Base-by-base conservation (phyloP, 2,888 invertebrate genomes). In the Ophion ventricosus region DNA sequence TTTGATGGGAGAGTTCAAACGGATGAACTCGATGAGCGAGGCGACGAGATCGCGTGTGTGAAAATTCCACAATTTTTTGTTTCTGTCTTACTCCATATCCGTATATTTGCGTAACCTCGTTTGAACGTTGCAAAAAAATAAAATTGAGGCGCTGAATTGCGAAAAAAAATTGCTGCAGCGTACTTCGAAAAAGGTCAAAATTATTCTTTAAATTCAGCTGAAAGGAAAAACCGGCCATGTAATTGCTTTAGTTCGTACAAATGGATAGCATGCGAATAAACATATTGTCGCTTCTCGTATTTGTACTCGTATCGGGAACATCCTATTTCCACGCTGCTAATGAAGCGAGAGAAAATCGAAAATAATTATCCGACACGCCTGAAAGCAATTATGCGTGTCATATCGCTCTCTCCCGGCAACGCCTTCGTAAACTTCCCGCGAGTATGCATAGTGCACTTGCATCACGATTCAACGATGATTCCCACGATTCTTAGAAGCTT, bases 401-500 rank as follows among this genome's bases (percentile, higher is more conserved):
- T 61, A 56, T 72, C 40, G 72, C 10, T 72, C 49, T 72, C 49
- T 17, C 49, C 25, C n/a, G 56, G 29, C 59, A 73, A 74, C 61
- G 57, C 35, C 74, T 78, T 83, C 23, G 66, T 61, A 59, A 70
- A 75, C 61, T 76, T 79, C 23, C 43, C 79, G 61, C 76, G 79
- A 66, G 40, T 63, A 77, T 25, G 59, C 40, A 81, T 25, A 66
- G 17, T 64, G 25, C 23, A 66, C 54, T 83, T 49, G 70, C 70
- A 79, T 79, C 56, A 70, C 64, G 75, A 64, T 74, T 67, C 54
- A 73, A 49, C 29, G 57, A 70, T 17, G 14, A 14, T 84, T 84
- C 84, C 74, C 84, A 84, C 84, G 84, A 63, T 78, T 78, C 73
- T 73, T 61, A 82, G 82, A 82, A 73, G 63, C 82, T 72, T 49